A percentile compares a stretch with the other conserved stretches of the same genome.
Evolutionary conservation across 2,888 invertebrate species (phyloP).

Genomic region (Melinaea menophilus): DNA sequence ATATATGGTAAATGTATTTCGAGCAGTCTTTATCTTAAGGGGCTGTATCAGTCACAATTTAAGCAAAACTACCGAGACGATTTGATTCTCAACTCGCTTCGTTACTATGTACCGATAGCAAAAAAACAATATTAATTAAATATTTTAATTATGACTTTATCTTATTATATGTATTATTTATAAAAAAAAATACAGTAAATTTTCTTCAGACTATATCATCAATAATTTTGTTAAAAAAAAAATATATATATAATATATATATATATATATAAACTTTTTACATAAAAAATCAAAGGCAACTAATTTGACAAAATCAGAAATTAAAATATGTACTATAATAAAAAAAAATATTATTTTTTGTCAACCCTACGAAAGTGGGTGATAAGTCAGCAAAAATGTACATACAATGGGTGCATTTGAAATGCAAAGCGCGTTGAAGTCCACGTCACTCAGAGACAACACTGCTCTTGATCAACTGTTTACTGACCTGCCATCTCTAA

Average conservation of each 20-base stretch:
- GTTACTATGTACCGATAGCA: conserved; percentile 60
- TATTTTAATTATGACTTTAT: background rate
- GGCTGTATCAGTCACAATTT: conserved; percentile 71
- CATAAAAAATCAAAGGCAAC: background rate
- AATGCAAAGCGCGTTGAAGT: conserved; percentile 67
- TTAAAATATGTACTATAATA: too few relatives aligned
- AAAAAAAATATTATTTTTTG: conserved; percentile 28
- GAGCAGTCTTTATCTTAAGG: conserved; percentile 44
- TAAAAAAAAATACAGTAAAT: background rate
- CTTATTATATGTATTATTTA: too few relatives aligned
- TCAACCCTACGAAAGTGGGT: conserved; percentile 57
- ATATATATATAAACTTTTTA: background rate
- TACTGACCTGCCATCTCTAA: conserved; percentile 2
- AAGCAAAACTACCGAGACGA: conserved; percentile 65
- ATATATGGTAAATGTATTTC: background rate
- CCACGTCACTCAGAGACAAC: conserved; percentile 51
- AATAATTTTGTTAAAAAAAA: background rate
- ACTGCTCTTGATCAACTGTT: conserved; percentile 31
- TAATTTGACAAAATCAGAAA: too few relatives aligned
- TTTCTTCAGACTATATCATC: background rate
- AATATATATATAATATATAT: too few relatives aligned
- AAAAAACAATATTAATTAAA: conserved; percentile 23
- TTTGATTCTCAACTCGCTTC: conserved; percentile 58
- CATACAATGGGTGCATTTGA: conserved; percentile 76
- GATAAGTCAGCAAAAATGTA: conserved; percentile 77